These are phyloP conservation scores for Eulithis testata DNA, from an alignment of 2,888 invertebrate species.

Conservation along the genomic window DNA sequence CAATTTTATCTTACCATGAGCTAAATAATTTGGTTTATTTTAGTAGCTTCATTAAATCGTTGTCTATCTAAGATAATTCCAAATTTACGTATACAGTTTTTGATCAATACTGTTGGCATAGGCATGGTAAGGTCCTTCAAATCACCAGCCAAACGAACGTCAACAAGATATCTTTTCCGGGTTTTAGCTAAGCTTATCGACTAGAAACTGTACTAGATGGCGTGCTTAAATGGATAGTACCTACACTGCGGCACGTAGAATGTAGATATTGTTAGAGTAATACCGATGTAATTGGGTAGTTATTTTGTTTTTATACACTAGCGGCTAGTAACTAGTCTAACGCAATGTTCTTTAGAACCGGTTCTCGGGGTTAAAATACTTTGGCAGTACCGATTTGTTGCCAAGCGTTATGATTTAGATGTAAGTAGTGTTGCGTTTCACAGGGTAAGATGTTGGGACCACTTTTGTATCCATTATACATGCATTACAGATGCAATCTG, in stretches of 20 bases:
- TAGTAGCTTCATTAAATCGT: too few species aligned
- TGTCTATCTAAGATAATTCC: too few species aligned
- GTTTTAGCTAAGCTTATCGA: too few species aligned
- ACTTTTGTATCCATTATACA: background rate
- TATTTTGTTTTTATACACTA: constrained; percentile 51
- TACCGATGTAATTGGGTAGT: constrained; percentile 50
- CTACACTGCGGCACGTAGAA: background rate
- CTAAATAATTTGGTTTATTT: too few species aligned
- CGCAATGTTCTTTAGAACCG: constrained; percentile 48
- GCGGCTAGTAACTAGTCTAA: constrained; percentile 13
- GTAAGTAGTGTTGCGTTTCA: constrained; percentile 5
- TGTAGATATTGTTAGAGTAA: constrained; percentile 29
- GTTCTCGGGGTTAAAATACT: constrained; percentile 46
- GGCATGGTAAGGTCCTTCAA: too few species aligned
- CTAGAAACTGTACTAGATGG: too few species aligned
- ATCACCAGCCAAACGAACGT: too few species aligned
- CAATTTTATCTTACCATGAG: too few species aligned
- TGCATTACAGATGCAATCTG: constrained; percentile 1
- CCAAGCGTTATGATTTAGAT: constrained; percentile 18
- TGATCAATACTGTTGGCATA: too few species aligned
- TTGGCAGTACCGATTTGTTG: constrained; percentile 19
- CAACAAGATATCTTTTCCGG: too few species aligned
- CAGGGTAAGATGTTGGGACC: constrained; percentile 11
- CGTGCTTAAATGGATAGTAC: too few species aligned
- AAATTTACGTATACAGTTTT: too few species aligned